Evolutionary conservation across 2,888 invertebrate genomes (phyloP), one percentile per base, ranked within the genome.

Genomic region (Crossocerus cetratus): DNA sequence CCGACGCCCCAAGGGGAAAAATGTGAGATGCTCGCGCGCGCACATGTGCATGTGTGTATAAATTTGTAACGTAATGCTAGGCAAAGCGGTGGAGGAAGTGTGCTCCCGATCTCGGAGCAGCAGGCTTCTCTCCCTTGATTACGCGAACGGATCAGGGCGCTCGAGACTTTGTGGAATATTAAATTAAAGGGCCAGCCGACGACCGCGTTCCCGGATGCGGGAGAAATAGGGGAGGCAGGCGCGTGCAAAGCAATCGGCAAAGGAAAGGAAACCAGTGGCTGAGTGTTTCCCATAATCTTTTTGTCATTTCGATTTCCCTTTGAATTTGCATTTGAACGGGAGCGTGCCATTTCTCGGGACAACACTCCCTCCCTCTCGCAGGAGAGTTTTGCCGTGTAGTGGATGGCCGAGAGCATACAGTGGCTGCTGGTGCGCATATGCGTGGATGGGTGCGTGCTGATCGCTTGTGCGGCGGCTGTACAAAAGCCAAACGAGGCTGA

Each of bases 401-500:
- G 23, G 23, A 57, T 68, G n/a, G 54, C 58, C 68, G 64, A 20
- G 60, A 42, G 11, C 11, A 22, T 14, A 74, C 71, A 64, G 61
- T 65, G 69, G 23, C 16, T 44, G 56, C 64, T 32, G 22, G 23
- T 45, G 18, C 53, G 49, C 13, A 22, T 73, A 74, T 80, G 77
- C 64, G 70, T 71, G 70, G 67, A 11, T 69, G 59, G 58, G 32
- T 65, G 69, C 49, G 32, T 70, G 56, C 63, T 59, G 75, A 68
- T 69, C 75, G 75, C 69, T 61, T 61, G 72, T 62, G 67, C 59
- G 75, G 62, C 81, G 83, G 61, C 76, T 62, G 73, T 58, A 72
- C 69, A 62, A 68, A 79, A 72, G 72, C 78, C 76, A 78, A 86
- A 82, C 79, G 83, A 83, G 81, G 78, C 77, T 75, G 78, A 82